These are phyloP conservation scores for Isurus oxyrinchus DNA, from an alignment of 2,113 vertebrate genomes.

Conservation along the genomic window DNA sequence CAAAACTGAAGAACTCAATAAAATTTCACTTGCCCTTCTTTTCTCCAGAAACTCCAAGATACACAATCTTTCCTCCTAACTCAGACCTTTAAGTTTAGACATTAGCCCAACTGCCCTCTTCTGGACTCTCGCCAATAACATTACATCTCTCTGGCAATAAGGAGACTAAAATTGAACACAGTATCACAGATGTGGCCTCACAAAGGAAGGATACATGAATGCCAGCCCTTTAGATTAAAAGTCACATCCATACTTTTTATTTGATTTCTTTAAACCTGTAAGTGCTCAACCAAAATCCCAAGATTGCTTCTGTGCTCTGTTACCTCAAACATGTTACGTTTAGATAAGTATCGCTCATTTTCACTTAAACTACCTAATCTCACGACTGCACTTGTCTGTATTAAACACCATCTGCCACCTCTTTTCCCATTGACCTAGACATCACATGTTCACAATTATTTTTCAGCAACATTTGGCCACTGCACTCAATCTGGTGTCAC, in stretches of 20 bases:
- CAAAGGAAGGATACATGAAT: background rate
- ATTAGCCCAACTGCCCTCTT: background rate
- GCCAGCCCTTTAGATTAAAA: background rate
- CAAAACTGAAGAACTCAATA: background rate
- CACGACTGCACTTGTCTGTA: background rate
- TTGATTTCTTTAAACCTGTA: background rate
- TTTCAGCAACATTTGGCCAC: background rate
- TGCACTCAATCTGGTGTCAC: background rate
- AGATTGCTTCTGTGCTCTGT: background rate
- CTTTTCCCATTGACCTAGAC: background rate
- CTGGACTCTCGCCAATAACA: background rate
- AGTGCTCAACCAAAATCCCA: background rate
- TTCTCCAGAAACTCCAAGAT: background rate
- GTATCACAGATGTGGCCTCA: background rate
- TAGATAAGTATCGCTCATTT: background rate
- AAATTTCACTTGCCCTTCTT: background rate
- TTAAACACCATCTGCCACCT: slow-evolving; percentile 1
- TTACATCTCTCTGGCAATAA: background rate
- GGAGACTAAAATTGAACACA: background rate
- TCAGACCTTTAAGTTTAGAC: background rate
- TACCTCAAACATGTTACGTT: background rate
- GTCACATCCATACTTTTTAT: background rate
- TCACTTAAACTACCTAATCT: background rate
- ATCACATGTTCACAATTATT: background rate
- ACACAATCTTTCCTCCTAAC: background rate